Conservation (phyloP, 92 coral and sea anemone species). For the Parazoanthus swiftii region DNA sequence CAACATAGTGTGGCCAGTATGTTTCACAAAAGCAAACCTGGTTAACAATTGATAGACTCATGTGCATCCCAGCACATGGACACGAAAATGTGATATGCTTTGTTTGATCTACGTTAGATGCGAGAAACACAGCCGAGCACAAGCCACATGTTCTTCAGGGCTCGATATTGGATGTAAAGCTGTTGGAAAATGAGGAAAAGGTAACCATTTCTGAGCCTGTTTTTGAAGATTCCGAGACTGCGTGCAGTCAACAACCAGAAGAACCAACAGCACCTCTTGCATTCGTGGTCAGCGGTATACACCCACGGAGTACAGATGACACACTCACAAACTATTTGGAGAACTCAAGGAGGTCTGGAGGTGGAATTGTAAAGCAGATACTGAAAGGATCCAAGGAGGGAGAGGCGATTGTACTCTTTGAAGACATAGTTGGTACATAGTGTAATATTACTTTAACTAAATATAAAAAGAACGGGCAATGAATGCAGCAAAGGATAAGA, state of each 20-base stretch:
- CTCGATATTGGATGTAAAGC: constrained; percentile 17
- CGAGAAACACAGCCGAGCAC: constrained; percentile 29
- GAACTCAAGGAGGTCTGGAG: constrained; percentile 49
- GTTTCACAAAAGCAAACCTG: too few species aligned
- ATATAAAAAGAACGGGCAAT: too few species aligned
- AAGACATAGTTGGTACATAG: constrained; percentile 19
- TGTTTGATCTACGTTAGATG: constrained; percentile 23
- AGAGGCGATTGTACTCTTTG: constrained; percentile 3
- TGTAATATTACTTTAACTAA: background rate
- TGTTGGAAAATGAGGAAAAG: constrained; percentile 15
- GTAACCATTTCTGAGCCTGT: background rate
- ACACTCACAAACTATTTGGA: constrained; percentile 56
- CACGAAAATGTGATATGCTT: background rate
- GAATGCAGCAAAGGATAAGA: too few species aligned
- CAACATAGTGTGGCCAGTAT: too few species aligned
- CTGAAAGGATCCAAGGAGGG: background rate
- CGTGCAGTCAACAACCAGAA: background rate
- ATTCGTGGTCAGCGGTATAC: constrained; percentile 61
- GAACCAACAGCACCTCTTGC: background rate
- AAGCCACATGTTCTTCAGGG: constrained; percentile 44
- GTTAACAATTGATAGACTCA: too few species aligned
- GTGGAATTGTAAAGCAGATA: constrained; percentile 33
- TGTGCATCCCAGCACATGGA: too few species aligned
- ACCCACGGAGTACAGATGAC: constrained; percentile 52
- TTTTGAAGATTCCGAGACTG: background rate